phyloP scores from a whole-genome alignment of 2,797 vertebrate genomes.

The Poecilia gillii region DNA sequence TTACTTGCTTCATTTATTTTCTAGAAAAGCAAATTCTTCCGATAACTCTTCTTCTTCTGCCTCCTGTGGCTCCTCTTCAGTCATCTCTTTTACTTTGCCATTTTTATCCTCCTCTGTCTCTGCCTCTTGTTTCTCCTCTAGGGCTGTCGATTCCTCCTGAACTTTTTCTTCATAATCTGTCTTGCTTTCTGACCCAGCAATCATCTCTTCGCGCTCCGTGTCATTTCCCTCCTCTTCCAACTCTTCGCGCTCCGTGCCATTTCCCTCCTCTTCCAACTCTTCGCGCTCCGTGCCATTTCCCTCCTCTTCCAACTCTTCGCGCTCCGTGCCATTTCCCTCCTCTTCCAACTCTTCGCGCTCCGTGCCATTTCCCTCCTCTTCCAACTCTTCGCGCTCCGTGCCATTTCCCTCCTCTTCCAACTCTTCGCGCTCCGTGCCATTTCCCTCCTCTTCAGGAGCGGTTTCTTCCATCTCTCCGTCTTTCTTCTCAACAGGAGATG shows the following conservation, averaged over 20 bases:
- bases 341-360: neutral
- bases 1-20: conserved; percentile 66
- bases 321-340: no score
- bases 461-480: conserved; percentile 37
- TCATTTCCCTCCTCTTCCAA: neutral
- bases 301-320: neutral
- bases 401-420: conserved; percentile 19
- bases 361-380: neutral
- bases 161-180: conserved; percentile 19
- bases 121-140: conserved; percentile 15
- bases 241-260: no score
- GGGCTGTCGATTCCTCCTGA: conserved; percentile 16
- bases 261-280: neutral
- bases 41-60: conserved; percentile 21
- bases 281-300: conserved; percentile 31
- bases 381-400: conserved; percentile 20
- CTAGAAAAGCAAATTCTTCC: conserved; percentile 37
- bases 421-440: no score
- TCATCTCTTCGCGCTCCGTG: neutral
- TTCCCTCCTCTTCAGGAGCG: conserved; percentile 1
- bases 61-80: conserved; percentile 40
- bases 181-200: conserved; percentile 21
- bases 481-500: conserved; percentile 42
- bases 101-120: conserved; percentile 23
- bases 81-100: neutral